Base-by-base conservation (phyloP, 2,797 vertebrate species). In the Sarcophilus harrisii region DNA sequence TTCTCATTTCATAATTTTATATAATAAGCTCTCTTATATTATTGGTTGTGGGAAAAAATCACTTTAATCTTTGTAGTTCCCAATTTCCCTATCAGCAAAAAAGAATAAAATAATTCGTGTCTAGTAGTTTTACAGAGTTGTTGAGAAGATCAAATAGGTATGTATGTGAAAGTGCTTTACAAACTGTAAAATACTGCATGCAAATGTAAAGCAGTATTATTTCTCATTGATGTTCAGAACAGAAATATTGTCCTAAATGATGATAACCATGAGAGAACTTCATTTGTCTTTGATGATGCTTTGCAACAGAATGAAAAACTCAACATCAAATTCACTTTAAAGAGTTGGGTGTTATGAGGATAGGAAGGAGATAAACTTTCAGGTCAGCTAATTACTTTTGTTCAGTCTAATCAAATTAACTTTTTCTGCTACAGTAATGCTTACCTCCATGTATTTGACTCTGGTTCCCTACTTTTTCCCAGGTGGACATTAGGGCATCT, bases 381-480 rank as follows among this genome's bases (percentile, higher is more conserved):
- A 89, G 24, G 9, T 54, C 28, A 57, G 21, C 30, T 90, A 81
- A 52, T 9, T 59, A 27, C 58, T 10, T 6, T 5, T 93, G 27
- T n/a, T 32, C 52, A 29, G 1, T 29, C 59, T 62, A 32, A 0
- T 91, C 92, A 55, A 49, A 13, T 5, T 45, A 9, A 3, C 24
- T 87, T 87, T 52, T 87, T 87, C 38, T 87, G 0, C 24, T 45
- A 87, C 9, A 45, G 10, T 87, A 49, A 49, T 87, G 45, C 38
- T 87, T 27, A 49, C 1, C 24, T 27, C 38, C 49, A 59, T 81
- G 13, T n/a, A 91, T 97, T 96, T 95, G 66, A 87, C 91, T 14
- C 24, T 94, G 92, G 89, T 54, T 93, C 90, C 96, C 91, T 93
- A 32, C 94, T 96, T 97, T 92, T 92, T 38, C 90, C 91, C 57